phyloP scores from a whole-genome alignment of 2,888 invertebrate species.

The Amitus sp. region DNA sequence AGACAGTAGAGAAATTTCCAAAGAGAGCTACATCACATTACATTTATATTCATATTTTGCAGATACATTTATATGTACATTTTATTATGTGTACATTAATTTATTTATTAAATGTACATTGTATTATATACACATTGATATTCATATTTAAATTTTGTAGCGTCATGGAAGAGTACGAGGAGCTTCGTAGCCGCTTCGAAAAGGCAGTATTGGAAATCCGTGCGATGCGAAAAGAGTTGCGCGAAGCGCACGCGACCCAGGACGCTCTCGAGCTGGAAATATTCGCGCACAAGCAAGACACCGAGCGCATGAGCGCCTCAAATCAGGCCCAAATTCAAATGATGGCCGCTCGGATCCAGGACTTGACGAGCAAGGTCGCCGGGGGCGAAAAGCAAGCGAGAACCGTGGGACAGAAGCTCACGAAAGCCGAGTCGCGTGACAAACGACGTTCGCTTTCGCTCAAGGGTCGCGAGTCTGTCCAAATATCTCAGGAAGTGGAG shows the following conservation, averaged over 20 bases:
- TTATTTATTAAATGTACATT: no score
- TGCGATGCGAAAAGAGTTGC: constrained; percentile 82
- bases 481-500: constrained; percentile 85
- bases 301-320: constrained; percentile 73
- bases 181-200: constrained; percentile 80
- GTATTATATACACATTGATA: no score
- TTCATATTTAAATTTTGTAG: constrained; percentile 65
- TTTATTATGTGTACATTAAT: no score
- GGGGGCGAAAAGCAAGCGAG: constrained; percentile 85
- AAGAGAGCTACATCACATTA: no score
- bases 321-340: constrained; percentile 79
- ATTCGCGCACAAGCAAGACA: constrained; percentile 78
- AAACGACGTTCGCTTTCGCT: constrained; percentile 84
- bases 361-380: constrained; percentile 83
- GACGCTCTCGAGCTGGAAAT: constrained; percentile 85
- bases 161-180: constrained; percentile 83
- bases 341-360: constrained; percentile 85
- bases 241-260: constrained; percentile 82
- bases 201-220: constrained; percentile 86
- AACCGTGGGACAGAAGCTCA: constrained; percentile 81
- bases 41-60: no score
- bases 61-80: no score
- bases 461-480: constrained; percentile 84
- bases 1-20: no score
- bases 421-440: constrained; percentile 80